These are phyloP conservation scores for Umimayanthus chanpuru DNA, from an alignment of 92 coral and sea anemone species.

Conservation along the genomic window DNA sequence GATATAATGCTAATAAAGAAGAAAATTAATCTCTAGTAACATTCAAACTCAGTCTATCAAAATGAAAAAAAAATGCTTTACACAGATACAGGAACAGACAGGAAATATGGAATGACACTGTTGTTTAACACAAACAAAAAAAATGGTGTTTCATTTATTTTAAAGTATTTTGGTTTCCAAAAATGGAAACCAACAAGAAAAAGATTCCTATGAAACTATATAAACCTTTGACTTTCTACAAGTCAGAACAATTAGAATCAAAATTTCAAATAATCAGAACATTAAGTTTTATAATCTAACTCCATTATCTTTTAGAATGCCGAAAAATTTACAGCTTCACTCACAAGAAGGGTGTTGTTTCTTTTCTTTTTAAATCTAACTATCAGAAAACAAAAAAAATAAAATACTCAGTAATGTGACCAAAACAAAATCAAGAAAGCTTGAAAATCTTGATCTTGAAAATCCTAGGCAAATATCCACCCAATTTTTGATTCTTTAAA, in stretches of 20 bases:
- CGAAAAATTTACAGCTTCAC: background rate
- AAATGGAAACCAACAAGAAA: background rate
- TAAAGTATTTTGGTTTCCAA: background rate
- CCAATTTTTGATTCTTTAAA: background rate
- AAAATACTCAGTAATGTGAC: background rate
- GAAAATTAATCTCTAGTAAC: background rate
- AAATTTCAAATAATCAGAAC: background rate
- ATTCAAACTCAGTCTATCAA: background rate
- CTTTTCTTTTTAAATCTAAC: background rate
- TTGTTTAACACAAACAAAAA: background rate
- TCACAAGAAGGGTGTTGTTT: constrained; percentile 1
- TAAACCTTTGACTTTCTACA: background rate
- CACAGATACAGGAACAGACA: background rate
- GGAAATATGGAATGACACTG: background rate
- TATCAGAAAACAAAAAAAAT: background rate
- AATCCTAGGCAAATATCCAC: background rate
- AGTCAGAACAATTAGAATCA: background rate
- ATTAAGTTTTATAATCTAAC: background rate
- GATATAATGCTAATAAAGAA: no score
- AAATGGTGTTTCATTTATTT: background rate
- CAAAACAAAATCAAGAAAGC: background rate
- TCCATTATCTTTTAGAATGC: background rate
- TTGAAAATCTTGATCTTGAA: background rate
- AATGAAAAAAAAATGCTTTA: no score
- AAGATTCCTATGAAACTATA: background rate